Evolutionary conservation across 2,113 vertebrate species (phyloP).

Genomic region (Pardalotus punctatus): DNA sequence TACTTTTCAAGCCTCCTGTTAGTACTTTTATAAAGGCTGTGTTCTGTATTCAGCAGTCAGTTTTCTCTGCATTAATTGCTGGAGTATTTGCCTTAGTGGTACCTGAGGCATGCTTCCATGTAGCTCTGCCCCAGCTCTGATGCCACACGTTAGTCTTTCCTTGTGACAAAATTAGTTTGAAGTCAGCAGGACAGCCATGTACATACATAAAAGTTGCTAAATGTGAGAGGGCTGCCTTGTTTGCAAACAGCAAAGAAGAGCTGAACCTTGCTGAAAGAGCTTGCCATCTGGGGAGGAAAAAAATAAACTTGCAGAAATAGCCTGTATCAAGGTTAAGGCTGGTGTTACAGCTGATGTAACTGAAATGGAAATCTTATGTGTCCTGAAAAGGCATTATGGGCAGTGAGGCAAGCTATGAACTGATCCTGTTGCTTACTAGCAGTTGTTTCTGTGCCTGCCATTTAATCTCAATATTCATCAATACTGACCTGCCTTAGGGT

Average conservation of each 20-base stretch:
- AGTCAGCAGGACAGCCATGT: not conserved
- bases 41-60: not conserved
- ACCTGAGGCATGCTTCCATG: not conserved
- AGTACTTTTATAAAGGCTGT: not conserved
- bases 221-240: not conserved
- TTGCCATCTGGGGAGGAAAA: not conserved
- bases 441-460: not conserved
- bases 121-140: not conserved
- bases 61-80: not conserved
- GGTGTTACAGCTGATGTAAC: not conserved
- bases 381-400: not conserved
- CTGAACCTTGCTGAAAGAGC: not conserved
- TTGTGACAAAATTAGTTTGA: not conserved
- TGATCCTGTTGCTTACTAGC: not conserved
- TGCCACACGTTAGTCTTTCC: not conserved
- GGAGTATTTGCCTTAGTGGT: not conserved
- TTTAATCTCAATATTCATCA: not conserved
- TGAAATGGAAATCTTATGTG: not conserved
- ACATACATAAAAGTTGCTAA: not conserved
- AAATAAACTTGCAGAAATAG: not conserved
- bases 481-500: not conserved
- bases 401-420: not conserved
- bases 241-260: not conserved
- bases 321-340: not conserved
- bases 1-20: not conserved